Conservation (phyloP, 2,113 vertebrate species). For the Lasiurus cinereus region DNA sequence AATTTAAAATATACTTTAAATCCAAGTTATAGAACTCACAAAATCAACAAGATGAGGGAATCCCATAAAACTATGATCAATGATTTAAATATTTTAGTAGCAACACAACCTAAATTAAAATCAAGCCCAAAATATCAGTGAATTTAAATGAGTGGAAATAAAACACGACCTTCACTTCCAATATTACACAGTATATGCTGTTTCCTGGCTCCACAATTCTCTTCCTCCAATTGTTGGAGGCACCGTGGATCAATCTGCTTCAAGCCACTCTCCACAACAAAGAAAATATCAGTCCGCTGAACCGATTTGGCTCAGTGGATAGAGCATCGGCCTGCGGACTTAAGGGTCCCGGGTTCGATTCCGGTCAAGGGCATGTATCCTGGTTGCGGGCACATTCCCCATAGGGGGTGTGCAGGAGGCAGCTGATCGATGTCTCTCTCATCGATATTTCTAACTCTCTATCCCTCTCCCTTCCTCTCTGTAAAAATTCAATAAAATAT, state of each 20-base stretch:
- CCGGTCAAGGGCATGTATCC: too few relatives aligned
- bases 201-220: slow-evolving; percentile 70
- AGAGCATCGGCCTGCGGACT: too few relatives aligned
- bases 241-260: slow-evolving; percentile 18
- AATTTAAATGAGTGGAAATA: slow-evolving; percentile 56
- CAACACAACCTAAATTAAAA: slow-evolving; percentile 26
- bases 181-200: slow-evolving; percentile 17
- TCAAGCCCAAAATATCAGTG: slow-evolving; percentile 52
- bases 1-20: slow-evolving; percentile 63
- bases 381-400: too few relatives aligned
- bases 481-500: too few relatives aligned
- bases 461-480: too few relatives aligned
- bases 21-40: slow-evolving; percentile 44
- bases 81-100: slow-evolving; percentile 45
- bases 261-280: slow-evolving; percentile 27
- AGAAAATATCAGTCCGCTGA: slow-evolving; percentile 44
- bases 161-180: background rate
- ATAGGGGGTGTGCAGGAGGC: too few relatives aligned
- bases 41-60: slow-evolving; percentile 45
- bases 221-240: slow-evolving; percentile 72
- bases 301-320: too few relatives aligned
- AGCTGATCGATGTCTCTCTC: too few relatives aligned
- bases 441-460: too few relatives aligned
- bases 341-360: too few relatives aligned
- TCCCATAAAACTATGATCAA: slow-evolving; percentile 48